These are phyloP conservation scores for Toxotes jaculatrix DNA, from an alignment of 2,113 vertebrate species.

Conservation along the genomic window DNA sequence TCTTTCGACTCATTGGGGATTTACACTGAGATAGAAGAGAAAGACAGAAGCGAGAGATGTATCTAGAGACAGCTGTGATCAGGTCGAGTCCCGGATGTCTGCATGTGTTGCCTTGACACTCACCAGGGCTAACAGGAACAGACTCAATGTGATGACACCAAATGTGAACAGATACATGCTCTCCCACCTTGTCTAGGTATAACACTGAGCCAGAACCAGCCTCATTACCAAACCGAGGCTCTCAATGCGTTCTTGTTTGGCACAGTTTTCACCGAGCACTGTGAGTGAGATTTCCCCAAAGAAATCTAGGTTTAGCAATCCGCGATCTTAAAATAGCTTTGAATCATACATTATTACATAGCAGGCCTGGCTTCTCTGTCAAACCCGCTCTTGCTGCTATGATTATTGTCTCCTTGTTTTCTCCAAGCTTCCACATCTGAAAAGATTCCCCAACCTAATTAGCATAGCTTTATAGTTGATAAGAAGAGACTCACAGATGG, in stretches of 20 bases:
- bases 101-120: conserved; percentile 14
- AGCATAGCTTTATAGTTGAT: conserved; percentile 70
- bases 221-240: conserved; percentile 54
- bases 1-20: not conserved
- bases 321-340: conserved; percentile 78
- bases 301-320: conserved; percentile 71
- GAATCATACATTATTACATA: conserved; percentile 82
- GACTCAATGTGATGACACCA: not conserved
- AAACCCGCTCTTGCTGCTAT: conserved; percentile 59
- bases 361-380: conserved; percentile 61
- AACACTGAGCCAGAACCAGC: conserved; percentile 39
- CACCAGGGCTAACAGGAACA: conserved; percentile 10
- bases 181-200: conserved; percentile 21
- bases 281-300: conserved; percentile 71
- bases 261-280: conserved; percentile 67
- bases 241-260: conserved; percentile 50
- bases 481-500: conserved; percentile 40
- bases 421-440: conserved; percentile 37
- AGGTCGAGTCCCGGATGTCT: not conserved
- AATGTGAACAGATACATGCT: conserved; percentile 16
- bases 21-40: conserved; percentile 3
- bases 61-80: not conserved
- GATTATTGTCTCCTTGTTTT: conserved; percentile 73
- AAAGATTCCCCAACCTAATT: conserved; percentile 61
- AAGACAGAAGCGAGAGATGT: not conserved